phyloP scores from a whole-genome alignment of 1,140 invertebrate genomes.

The Rhynchophorus ferrugineus region DNA sequence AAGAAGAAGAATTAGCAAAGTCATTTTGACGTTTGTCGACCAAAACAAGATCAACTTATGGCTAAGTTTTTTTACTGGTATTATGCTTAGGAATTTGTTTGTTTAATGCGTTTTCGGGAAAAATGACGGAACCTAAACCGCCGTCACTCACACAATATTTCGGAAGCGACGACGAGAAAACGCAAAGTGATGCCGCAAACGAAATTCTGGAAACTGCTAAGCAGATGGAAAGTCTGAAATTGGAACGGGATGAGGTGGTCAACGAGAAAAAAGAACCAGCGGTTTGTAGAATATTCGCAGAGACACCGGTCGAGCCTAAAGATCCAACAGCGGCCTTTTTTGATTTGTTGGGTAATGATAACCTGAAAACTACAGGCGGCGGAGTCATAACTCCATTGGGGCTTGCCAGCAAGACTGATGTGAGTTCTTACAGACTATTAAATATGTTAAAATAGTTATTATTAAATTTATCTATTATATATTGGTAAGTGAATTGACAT shows the following conservation, averaged over 20 bases:
- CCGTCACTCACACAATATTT: conserved; percentile 37
- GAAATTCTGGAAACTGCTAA: conserved; percentile 27
- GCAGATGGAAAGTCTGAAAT: conserved; percentile 27
- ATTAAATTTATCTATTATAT: no score
- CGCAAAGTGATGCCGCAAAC: conserved; percentile 26
- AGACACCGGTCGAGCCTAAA: conserved; percentile 34
- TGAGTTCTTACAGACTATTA: conserved; percentile 4
- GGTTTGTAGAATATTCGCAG: conserved; percentile 43
- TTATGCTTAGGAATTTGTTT: no score
- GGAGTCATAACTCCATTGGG: conserved; percentile 32
- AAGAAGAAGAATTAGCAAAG: no score
- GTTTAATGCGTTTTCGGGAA: not conserved
- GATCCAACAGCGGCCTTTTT: conserved; percentile 40
- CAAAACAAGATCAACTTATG: no score
- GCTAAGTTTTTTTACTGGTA: no score
- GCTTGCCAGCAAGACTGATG: conserved; percentile 28
- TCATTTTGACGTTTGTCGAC: no score
- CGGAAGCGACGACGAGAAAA: conserved; percentile 20
- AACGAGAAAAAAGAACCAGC: conserved; percentile 39
- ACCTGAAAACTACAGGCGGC: conserved; percentile 19
- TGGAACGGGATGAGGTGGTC: conserved; percentile 24
- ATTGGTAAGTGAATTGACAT: no score
- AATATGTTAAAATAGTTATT: not conserved
- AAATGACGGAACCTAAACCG: conserved; percentile 26
- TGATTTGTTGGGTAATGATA: conserved; percentile 36